A percentile compares a stretch with the other conserved stretches of the same genome.
Conservation (phyloP, 2,113 vertebrate species). For the Urocynchramus pylzowi region DNA sequence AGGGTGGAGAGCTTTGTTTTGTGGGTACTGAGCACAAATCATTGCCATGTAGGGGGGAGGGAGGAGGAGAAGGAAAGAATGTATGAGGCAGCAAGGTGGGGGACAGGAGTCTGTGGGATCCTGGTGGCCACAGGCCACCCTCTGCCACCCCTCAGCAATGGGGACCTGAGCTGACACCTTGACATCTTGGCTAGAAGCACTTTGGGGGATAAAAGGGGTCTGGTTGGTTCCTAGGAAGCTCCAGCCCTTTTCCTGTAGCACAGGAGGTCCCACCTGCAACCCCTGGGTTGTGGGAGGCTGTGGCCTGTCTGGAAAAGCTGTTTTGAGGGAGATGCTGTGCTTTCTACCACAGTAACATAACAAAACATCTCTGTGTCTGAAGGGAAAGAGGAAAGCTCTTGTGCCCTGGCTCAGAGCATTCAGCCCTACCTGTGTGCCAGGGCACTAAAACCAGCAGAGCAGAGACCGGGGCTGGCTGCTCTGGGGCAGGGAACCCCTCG, state of each 20-base stretch:
- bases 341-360: neutral
- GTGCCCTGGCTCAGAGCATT: neutral
- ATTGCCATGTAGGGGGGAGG: neutral
- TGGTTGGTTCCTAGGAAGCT: neutral
- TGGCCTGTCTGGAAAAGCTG: neutral
- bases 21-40: neutral
- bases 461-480: neutral
- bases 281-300: accelerated
- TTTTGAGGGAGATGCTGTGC: neutral
- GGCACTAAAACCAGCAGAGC: neutral
- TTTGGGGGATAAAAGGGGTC: neutral
- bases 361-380: neutral
- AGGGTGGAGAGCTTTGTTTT: neutral
- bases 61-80: neutral
- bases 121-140: neutral
- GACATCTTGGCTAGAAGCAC: neutral
- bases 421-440: neutral
- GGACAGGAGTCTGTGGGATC: neutral
- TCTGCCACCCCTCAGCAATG: neutral
- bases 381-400: neutral
- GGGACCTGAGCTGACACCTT: neutral
- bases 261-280: neutral
- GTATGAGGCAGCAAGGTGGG: neutral
- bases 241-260: neutral
- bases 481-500: accelerated